A percentile compares a stretch with the other conserved stretches of the same genome.
Conservation (phyloP, 2,888 invertebrate species). For the Dioctria linearis region DNA sequence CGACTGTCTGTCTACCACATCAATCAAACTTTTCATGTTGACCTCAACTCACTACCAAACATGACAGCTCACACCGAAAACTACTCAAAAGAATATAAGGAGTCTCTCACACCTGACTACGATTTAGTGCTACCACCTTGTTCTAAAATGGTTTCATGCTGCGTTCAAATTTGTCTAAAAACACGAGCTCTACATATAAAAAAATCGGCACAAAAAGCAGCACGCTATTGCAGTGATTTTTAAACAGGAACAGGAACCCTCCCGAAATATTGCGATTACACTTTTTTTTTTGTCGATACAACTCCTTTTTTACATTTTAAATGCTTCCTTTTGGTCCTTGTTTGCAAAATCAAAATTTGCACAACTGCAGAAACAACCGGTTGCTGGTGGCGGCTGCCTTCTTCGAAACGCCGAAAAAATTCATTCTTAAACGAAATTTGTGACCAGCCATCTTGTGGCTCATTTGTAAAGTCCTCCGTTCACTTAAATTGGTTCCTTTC, state of each 20-base stretch:
- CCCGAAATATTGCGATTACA: slow-evolving; percentile 19
- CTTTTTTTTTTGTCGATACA: background rate
- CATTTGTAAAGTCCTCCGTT: slow-evolving; percentile 41
- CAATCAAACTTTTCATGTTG: slow-evolving; percentile 37
- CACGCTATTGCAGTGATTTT: slow-evolving; percentile 17
- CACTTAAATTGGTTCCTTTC: slow-evolving; percentile 45
- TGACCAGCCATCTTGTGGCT: slow-evolving; percentile 38
- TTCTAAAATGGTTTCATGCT: slow-evolving; percentile 48
- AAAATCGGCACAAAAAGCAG: background rate
- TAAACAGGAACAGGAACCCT: slow-evolving; percentile 13
- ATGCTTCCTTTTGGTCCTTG: slow-evolving; percentile 5
- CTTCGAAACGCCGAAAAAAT: slow-evolving; percentile 23
- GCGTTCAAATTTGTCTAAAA: slow-evolving; percentile 54
- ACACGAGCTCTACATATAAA: slow-evolving; percentile 10
- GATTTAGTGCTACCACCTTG: background rate
- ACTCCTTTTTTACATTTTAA: slow-evolving; percentile 5
- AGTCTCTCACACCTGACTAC: slow-evolving; percentile 22
- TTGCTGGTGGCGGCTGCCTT: slow-evolving; percentile 1
- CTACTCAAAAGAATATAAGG: background rate
- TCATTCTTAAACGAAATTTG: slow-evolving; percentile 16
- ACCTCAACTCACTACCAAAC: slow-evolving; percentile 31
- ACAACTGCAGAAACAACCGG: slow-evolving; percentile 52
- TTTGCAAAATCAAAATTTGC: slow-evolving; percentile 43
- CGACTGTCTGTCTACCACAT: slow-evolving; percentile 2
- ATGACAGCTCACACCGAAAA: slow-evolving; percentile 9